Evolutionary conservation across 2,113 vertebrate species (phyloP), one percentile per base, ranked within the genome.

Genomic region (Cynopterus brachyotis): DNA sequence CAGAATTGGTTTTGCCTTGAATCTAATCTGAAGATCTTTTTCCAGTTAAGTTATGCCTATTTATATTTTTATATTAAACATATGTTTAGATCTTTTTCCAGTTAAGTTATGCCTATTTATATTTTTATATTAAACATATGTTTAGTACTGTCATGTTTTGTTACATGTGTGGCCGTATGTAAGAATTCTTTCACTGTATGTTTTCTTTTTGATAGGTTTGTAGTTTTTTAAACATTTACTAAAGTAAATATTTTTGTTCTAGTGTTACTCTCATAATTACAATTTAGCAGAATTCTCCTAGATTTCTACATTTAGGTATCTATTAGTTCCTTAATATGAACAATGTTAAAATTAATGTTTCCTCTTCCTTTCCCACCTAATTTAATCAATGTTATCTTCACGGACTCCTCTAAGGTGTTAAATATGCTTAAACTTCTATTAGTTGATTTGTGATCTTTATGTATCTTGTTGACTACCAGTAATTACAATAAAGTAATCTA

Each of bases 331-430:
- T 85, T 73, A 92, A 47, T 62, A 96, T 40, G 35, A 89, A 85
- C 76, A 83, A 81, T 37, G 32, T 69, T 72, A 96, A 96, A 92
- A 81, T 69, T 45, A 93, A 76, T 1, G 47, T 40, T 85, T 78
- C 45, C 13, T 45, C 45, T 57, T 89, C 50, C 5, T 66, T 12
- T 15, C 19, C 75, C 9, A 78, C 30, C 73, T 35, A n/a, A 83
- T 57, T 66, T 80, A 81, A 55, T 86, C 40, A 93, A 75, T 60
- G 42, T 47, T 81, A 35, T 47, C 24, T 80, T 84, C 80, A 82
- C 30, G 16, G 45, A 62, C 88, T 83, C 66, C 42, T 90, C 78
- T 78, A 17, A 88, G 35, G 9, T 94, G 13, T 67, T 75, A 84
- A 85, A 37, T 85, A 79, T 76, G 32, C 60, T 90, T 90, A 80